Evolutionary conservation across 2,113 vertebrate species (phyloP).

Genomic region (Sinocyclocheilus rhinocerous): DNA sequence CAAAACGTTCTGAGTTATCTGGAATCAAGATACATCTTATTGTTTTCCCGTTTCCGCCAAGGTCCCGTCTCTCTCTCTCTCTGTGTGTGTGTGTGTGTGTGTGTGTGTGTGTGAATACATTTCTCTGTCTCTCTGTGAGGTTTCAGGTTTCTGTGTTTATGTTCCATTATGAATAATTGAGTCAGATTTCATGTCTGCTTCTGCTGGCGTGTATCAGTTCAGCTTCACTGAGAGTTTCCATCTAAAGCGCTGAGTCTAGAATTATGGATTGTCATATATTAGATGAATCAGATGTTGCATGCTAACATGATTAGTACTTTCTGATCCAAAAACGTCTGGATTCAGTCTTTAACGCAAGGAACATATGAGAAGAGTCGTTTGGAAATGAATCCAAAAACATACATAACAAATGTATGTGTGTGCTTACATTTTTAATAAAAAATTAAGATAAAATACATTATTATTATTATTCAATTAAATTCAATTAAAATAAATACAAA

Average conservation of each 20-base stretch:
- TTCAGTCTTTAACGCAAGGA: background rate
- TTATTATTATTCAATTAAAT: too few relatives aligned
- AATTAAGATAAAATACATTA: too few relatives aligned
- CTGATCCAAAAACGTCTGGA: background rate
- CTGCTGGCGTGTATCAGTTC: background rate
- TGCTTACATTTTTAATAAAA: too few relatives aligned
- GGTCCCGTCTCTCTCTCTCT: background rate
- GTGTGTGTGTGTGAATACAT: too few relatives aligned
- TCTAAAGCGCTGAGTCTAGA: background rate
- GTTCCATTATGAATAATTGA: conserved; percentile 78
- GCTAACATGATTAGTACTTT: background rate
- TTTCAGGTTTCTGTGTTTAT: conserved; percentile 48
- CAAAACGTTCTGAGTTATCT: background rate
- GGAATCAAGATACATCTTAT: conserved; percentile 1
- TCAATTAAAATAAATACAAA: too few relatives aligned
- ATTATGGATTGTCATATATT: background rate
- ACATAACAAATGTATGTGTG: too few relatives aligned
- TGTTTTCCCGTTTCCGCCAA: background rate
- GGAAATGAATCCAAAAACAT: background rate
- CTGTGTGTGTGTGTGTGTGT: too few relatives aligned
- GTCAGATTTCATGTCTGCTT: conserved; percentile 67
- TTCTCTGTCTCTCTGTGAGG: background rate
- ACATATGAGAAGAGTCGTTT: background rate
- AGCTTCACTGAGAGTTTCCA: background rate
- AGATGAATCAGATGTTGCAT: background rate